phyloP scores from a whole-genome alignment of 2,797 vertebrate genomes.

The Sebastes kiyomatsui region DNA sequence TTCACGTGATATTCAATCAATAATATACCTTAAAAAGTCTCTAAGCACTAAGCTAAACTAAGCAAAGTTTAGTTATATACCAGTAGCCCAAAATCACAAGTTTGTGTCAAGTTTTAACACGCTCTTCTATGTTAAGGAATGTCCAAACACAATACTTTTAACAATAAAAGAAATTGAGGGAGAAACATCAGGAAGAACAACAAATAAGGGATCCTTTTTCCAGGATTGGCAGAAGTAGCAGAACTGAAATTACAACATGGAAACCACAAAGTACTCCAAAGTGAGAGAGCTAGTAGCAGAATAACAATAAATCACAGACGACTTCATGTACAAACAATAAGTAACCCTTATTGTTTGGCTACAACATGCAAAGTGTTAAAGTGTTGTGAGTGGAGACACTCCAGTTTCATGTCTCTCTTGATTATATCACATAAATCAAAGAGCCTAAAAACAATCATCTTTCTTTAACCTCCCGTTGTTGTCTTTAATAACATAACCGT shows the following conservation, averaged over 20 bases:
- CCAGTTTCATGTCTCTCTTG: background rate
- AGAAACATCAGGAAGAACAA: background rate
- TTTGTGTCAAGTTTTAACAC: background rate
- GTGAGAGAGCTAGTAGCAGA: background rate
- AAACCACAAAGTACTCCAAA: background rate
- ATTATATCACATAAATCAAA: constrained; percentile 30
- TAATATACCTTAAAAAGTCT: background rate
- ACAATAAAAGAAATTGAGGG: background rate
- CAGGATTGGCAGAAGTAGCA: background rate
- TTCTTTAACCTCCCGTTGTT: constrained; percentile 33
- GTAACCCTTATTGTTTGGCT: background rate
- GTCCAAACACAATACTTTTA: background rate
- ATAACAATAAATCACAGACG: background rate
- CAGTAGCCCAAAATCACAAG: background rate
- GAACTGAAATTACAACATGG: background rate
- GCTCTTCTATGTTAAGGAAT: background rate
- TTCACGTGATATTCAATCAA: background rate
- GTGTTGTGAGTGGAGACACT: background rate
- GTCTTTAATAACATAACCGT: constrained; percentile 56
- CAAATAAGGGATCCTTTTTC: background rate
- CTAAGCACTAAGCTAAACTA: background rate
- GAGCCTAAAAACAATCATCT: background rate
- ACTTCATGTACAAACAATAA: background rate
- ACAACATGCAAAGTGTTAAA: background rate
- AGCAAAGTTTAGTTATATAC: background rate